Evolutionary conservation across 2,888 invertebrate genomes (phyloP).

Genomic region (Baronia brevicornis): DNA sequence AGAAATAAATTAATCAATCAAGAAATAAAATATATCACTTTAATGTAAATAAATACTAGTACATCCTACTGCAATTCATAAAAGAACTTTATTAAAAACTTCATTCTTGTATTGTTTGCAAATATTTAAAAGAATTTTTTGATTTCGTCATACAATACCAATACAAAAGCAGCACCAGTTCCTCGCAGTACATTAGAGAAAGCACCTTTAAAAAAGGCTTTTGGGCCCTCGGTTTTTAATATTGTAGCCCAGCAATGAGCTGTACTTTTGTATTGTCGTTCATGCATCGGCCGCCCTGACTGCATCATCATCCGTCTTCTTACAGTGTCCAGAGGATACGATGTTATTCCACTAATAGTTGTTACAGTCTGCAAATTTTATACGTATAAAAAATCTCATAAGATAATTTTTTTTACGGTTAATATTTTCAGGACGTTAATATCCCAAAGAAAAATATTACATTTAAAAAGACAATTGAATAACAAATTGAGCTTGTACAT

Average conservation of each 20-base stretch:
- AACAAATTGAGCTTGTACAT: too few species aligned
- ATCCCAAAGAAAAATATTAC: too few species aligned
- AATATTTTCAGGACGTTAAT: too few species aligned
- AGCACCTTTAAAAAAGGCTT: constrained; percentile 96
- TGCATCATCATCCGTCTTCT: constrained; percentile 99
- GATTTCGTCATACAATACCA: constrained; percentile 92
- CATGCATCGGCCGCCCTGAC: constrained; percentile 85
- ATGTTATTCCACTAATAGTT: constrained; percentile 90
- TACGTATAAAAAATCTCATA: too few species aligned
- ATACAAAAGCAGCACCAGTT: constrained; percentile 93
- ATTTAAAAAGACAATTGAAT: too few species aligned
- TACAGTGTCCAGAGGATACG: constrained; percentile 96
- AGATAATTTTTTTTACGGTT: too few species aligned
- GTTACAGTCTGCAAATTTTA: constrained; percentile 66
- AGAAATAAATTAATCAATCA: background rate
- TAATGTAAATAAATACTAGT: too few species aligned
- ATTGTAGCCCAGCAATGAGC: constrained; percentile 92
- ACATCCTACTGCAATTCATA: background rate
- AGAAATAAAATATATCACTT: too few species aligned
- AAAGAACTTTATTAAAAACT: constrained; percentile 1
- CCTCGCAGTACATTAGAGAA: constrained; percentile 95
- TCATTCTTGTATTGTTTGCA: background rate
- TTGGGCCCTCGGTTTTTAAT: constrained; percentile 83
- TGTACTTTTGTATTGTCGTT: constrained; percentile 91
- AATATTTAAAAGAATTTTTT: constrained; percentile 77